Base-by-base conservation (phyloP, 2,888 invertebrate genomes). In the Nezara viridula region DNA sequence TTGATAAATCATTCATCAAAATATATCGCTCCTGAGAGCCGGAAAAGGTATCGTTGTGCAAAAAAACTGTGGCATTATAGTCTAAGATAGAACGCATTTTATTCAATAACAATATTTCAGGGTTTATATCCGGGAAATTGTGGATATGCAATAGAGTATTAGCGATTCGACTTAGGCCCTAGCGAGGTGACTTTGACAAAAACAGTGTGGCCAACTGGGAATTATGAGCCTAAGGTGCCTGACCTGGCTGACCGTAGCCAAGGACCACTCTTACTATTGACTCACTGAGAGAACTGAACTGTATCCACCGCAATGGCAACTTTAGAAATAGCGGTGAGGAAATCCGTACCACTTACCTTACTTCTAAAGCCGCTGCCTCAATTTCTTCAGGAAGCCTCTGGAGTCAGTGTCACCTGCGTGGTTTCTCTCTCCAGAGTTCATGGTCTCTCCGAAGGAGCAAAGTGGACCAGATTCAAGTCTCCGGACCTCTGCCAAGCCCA, bases 181-280 rank as follows among this genome's bases (percentile, higher is more conserved):
- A 40, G 2, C n/a, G 19, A 50, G 50, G 27, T 27, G 27, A n/a
- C 60, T 32, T 73, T 73, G 37, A 73, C 37, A 73, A 73, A 73
- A 81, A 81, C 81, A 81, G 81, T 47, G 81, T 81, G 7, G 81
- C 81, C 44, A 81, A 81, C 16, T 73, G 81, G 44, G 81, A n/a
- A n/a, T 47, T 44, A 81, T 73, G 12, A n/a, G 81, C 24, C 40
- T 81, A 24, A 81, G 44, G 77, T 37, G 40, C 27, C 77, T 24
- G 77, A 40, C 21, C 77, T 21, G 5, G 16, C 27, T 37, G 24
- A 60, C 60, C 66, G 66, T 16, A 19, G n/a, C 44, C 81, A 81
- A 81, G 81, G 81, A 44, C 81, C 81, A 81, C 81, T 81, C 81
- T 81, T 81, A 81, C 81, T 81, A 47, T 81, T 81, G 81, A 81